Percentiles rank a stretch among this genome's conserved stretches.
Conservation (phyloP, 2,113 vertebrate species). For the Otus sunia region DNA sequence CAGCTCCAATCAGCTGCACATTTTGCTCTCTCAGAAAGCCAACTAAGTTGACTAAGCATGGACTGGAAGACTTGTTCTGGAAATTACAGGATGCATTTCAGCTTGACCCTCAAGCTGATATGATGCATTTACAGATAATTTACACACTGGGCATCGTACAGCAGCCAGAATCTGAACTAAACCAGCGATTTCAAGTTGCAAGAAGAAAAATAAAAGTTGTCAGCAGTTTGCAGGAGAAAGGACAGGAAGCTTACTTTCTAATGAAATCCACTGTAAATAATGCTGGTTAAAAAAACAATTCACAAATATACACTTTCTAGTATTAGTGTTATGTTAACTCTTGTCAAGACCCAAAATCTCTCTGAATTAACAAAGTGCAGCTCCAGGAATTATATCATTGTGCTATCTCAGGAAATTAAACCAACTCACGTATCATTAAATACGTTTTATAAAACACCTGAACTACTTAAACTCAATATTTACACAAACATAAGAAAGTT, state of each 20-base stretch:
- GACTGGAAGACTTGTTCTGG: background rate
- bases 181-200: background rate
- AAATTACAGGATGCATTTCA: background rate
- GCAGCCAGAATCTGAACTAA: background rate
- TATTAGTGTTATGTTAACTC: background rate
- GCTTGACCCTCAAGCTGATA: background rate
- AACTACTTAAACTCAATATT: background rate
- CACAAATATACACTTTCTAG: background rate
- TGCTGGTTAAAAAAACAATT: background rate
- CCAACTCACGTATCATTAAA: background rate
- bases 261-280: background rate
- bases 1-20: background rate
- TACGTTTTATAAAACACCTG: background rate
- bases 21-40: background rate
- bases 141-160: background rate
- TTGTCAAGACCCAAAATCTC: background rate
- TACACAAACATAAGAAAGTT: background rate
- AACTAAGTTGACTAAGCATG: background rate
- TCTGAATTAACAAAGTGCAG: background rate
- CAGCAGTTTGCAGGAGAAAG: background rate
- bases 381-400: background rate
- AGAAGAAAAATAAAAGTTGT: background rate
- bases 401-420: background rate
- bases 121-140: rapidly evolving
- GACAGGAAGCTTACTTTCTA: background rate